Base-by-base conservation (phyloP, 1,140 invertebrate species). In the Chionoecetes opilio region DNA sequence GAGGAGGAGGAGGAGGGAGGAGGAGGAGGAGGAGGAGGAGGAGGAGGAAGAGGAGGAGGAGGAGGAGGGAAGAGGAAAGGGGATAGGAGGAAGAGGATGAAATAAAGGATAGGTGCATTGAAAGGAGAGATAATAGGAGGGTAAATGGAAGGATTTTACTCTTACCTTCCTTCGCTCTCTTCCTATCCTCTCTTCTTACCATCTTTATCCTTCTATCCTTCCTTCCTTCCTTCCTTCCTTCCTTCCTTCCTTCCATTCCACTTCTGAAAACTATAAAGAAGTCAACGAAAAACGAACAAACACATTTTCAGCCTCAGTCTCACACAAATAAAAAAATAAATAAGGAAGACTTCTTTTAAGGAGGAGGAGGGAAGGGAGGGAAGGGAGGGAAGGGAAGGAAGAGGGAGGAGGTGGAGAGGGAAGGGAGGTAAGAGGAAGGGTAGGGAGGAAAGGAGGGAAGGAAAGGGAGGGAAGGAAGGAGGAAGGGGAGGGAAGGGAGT, bases 11-110 rank as follows among this genome's bases (percentile, higher is more conserved):
- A 75, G 63, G 63, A 75, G 21, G 21, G 63, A 75, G 63, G 63
- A 75, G 63, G 63, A 75, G 63, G 32, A 38, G 26, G 85, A 87
- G n/a, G 31, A 87, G 85, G 85, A 34, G 31, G n/a, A 87, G 85
- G 85, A 87, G 32, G 86, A 37, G 85, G 85, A 87, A 32, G 85
- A 87, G 32, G 86, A 87, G 86, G 86, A 87, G 86, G 63, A 75
- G 63, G 26, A 75, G 63, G 63, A 17, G 63, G 26, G 6, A n/a
- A n/a, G 63, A 17, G 63, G 26, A 75, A n/a, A 26, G 2, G 63
- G n/a, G 8, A 8, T 17, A n/a, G n/a, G 8, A 75, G 21, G 9
- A 75, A 75, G 63, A 75, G 63, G 1, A 17, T 14, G 46, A 53
- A 11, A 53, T 53, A 53, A 53, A 53, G 46, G 63, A n/a, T n/a